Evolutionary conservation across 2,797 vertebrate species (phyloP), one percentile per base, ranked within the genome.

Genomic region (Sebastes taczanowskii): DNA sequence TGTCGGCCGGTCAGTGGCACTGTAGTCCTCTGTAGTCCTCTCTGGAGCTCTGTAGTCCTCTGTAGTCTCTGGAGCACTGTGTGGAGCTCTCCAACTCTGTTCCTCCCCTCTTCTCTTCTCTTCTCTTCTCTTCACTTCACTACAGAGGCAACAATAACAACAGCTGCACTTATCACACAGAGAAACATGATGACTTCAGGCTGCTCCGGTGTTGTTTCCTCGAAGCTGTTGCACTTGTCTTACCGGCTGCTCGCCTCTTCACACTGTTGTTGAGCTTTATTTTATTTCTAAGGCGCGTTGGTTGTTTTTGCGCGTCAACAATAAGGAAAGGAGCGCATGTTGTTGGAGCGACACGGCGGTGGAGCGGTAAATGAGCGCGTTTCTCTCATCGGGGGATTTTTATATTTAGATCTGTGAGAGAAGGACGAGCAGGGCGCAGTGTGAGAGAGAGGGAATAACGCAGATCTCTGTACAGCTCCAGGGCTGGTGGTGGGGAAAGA

Each of bases 61-160:
- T 42, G 13, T 38, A 38, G 38, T 38, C 35, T 38, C 35, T 38
- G 35, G 35, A 38, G 35, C 35, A 38, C 35, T 2, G 35, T 38
- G 35, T 2, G 62, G 55, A 80, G 68, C 74, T 73, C 80, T 73
- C 77, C 61, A 88, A 87, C 83, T 82, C 22, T 70, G 55, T 46
- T 55, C 75, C 82, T 69, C 67, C 78, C 71, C 60, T 23, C 23
- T 23, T 23, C 23, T 23, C 23, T 23, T 23, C 79, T 8, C 79
- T 34, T 34, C 32, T 32, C 34, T 35, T 38, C 60, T 78, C 78
- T 38, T 42, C 60, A 78, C 78, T 62, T 8, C 79, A 60, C 80
- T 77, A 88, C 89, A 90, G 89, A 93, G 83, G 81, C 91, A 92
- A 90, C 91, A 94, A 94, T 90, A 92, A 93, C 73, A 94, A 91